Evolutionary conservation across 2,888 invertebrate species (phyloP).

Genomic region (Pyralis farinalis): DNA sequence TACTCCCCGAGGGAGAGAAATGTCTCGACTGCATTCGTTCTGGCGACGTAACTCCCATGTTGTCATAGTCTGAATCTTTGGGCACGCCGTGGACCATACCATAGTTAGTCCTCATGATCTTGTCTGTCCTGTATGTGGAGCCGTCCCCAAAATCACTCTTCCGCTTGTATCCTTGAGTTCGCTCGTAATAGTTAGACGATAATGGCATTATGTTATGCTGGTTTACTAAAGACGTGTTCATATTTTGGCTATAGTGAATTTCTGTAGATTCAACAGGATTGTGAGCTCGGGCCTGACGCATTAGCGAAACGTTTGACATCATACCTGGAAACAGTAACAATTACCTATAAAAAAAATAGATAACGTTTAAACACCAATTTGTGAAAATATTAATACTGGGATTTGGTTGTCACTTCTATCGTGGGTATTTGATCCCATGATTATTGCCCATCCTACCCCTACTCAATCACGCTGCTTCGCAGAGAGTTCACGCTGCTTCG

Average conservation of each 20-base stretch:
- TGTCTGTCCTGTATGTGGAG: conserved; percentile 59
- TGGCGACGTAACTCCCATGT: conserved; percentile 37
- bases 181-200: conserved; percentile 60
- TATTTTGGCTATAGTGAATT: conserved; percentile 56
- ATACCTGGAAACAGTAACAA: conserved; percentile 45
- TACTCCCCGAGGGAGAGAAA: conserved; percentile 51
- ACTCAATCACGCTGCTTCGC: no score
- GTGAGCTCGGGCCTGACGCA: conserved; percentile 56
- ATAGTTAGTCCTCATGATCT: conserved; percentile 66
- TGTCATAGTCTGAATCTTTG: conserved; percentile 52
- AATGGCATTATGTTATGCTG: conserved; percentile 55
- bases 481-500: no score
- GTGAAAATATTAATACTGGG: no score
- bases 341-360: background rate
- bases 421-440: no score
- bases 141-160: conserved; percentile 67
- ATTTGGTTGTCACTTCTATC: no score
- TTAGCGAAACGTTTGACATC: conserved; percentile 55
- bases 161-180: conserved; percentile 56
- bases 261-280: conserved; percentile 65
- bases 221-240: conserved; percentile 39
- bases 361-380: no score
- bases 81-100: conserved; percentile 52
- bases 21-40: conserved; percentile 53
- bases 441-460: no score